Base-by-base conservation (phyloP, 1,140 invertebrate species). In the Zaprionus vittiger region DNA sequence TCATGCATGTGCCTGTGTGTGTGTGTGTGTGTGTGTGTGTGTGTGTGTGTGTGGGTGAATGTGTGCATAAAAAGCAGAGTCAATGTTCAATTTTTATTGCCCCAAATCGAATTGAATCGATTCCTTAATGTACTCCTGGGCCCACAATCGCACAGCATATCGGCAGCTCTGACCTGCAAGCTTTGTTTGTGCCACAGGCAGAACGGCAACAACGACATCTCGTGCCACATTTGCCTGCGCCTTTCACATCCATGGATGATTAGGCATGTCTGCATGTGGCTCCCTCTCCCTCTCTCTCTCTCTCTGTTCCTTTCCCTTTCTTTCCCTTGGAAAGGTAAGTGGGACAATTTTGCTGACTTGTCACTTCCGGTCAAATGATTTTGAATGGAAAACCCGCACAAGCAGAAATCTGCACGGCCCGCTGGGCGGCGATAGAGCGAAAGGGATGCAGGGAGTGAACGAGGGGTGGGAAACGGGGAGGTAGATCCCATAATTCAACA, bases 81-180 rank as follows among this genome's bases (percentile, higher is more conserved):
- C 83, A 90, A 90, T 90, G 79, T 80, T 85, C 85, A 89, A 90
- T 81, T 89, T 90, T 89, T 90, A 89, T 90, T 89, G 85, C 84
- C 69, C 41, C 37, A 47, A 78, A 83, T 63, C 70, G 67, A 84
- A 80, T 74, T 70, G 79, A 84, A 90, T 89, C 84, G 85, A 90
- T 90, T 84, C 65, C 81, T 73, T 77, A 85, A 81, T 90, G 78
- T 90, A 90, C 84, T 83, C 70, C 15, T 28, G 61, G 60, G 63
- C 73, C 49, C 49, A 61, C 49, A 69, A 65, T 68, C 31, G 47
- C 59, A 59, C 56, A 56, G 56, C 66, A 74, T 66, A 81, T 44
- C 68, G 47, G 31, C 52, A 70, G 64, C 61, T 54, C 41, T 47
- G 28, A 54, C 52, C 66, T 57, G 61, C 60, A 64, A n/a, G 31